phyloP scores from a whole-genome alignment of 2,113 vertebrate genomes.

The Andinoacara biseriatus region DNA sequence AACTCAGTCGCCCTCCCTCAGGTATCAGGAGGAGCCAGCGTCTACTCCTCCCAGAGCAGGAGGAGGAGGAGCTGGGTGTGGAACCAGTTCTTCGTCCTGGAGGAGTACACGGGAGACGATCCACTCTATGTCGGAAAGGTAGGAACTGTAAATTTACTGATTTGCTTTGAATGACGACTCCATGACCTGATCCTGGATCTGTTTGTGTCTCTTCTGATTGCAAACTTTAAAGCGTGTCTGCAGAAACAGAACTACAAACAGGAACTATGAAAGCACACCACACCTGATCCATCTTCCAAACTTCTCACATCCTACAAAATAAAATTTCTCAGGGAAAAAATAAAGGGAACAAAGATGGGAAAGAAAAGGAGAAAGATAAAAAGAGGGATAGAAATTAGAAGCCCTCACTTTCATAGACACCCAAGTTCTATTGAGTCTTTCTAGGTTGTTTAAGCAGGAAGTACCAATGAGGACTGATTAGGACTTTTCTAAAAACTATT shows the following conservation, averaged over 20 bases:
- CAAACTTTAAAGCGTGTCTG: background rate
- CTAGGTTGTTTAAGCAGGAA: background rate
- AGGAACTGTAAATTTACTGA: background rate
- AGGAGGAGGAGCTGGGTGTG: conserved; percentile 61
- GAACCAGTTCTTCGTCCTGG: conserved; percentile 65
- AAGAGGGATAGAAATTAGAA: no score
- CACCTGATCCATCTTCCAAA: no score
- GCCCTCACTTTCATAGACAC: no score
- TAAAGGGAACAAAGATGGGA: no score
- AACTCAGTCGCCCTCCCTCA: conserved; percentile 12
- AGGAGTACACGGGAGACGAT: conserved; percentile 43
- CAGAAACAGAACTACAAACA: background rate
- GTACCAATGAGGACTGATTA: background rate
- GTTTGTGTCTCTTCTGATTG: background rate
- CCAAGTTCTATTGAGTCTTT: background rate
- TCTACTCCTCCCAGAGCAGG: conserved; percentile 2
- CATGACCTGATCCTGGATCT: background rate
- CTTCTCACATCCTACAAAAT: background rate
- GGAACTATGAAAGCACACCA: background rate
- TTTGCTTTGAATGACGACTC: background rate
- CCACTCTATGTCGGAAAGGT: conserved; percentile 59
- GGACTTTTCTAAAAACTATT: background rate
- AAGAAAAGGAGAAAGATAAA: no score
- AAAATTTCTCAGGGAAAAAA: background rate
- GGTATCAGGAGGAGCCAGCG: background rate